Conservation (phyloP, 2,888 invertebrate genomes). For the Thecocarcelia acutangulata region DNA sequence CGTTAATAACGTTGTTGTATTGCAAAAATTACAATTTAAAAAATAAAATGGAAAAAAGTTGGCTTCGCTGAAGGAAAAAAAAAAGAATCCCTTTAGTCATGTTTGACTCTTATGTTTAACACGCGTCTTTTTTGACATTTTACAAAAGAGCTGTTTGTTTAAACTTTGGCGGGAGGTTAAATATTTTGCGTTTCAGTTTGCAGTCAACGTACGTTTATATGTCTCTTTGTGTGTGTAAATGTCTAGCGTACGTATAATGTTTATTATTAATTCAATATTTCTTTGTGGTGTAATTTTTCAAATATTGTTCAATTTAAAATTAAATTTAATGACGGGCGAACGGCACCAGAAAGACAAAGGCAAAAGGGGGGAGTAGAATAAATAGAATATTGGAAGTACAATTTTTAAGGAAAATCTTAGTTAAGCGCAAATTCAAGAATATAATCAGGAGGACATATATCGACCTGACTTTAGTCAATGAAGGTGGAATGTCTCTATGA, state of each 20-base stretch:
- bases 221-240: background rate
- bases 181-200: conserved; percentile 7
- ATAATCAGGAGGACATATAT: too few species aligned
- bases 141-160: conserved; percentile 63
- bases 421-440: too few species aligned
- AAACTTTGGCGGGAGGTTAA: conserved; percentile 35
- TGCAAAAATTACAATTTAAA: conserved; percentile 44
- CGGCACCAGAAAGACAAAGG: too few species aligned
- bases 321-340: conserved; percentile 43
- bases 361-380: too few species aligned
- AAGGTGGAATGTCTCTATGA: too few species aligned
- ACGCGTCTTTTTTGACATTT: conserved; percentile 67
- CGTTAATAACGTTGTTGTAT: conserved; percentile 64
- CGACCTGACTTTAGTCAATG: too few species aligned
- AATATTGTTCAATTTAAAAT: conserved; percentile 79
- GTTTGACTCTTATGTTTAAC: conserved; percentile 69
- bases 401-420: too few species aligned
- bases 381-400: too few species aligned
- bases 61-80: background rate
- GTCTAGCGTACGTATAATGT: conserved; percentile 12
- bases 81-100: conserved; percentile 59
- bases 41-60: conserved; percentile 16
- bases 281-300: conserved; percentile 76
- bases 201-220: too few species aligned
- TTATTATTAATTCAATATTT: conserved; percentile 71